A percentile compares a stretch with the other conserved stretches of the same genome.
Conservation (phyloP, 2,797 vertebrate genomes). For the Lindbergichthys nudifrons region DNA sequence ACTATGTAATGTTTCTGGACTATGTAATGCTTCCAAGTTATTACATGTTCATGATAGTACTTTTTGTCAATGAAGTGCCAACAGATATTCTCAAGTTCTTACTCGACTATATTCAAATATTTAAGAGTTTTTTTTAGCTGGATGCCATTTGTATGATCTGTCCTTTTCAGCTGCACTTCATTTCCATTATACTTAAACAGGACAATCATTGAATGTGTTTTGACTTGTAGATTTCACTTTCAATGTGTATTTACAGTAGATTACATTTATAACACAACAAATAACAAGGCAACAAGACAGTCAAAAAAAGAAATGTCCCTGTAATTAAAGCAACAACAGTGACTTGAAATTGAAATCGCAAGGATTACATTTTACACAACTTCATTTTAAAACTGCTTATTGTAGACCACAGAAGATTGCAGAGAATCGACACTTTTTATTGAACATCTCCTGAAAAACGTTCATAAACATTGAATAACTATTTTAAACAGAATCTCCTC, state of each 20-base stretch:
- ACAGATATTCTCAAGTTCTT: background rate
- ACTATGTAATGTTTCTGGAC: background rate
- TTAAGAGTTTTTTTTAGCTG: background rate
- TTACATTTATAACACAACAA: conserved; percentile 8
- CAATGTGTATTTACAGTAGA: conserved; percentile 11
- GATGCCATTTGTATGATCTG: background rate
- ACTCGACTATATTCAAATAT: background rate
- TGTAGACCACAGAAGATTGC: background rate
- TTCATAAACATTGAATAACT: background rate
- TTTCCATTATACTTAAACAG: background rate
- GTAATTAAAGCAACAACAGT: too few species aligned
- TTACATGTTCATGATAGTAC: conserved; percentile 27
- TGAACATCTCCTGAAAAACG: background rate
- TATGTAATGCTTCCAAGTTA: conserved; percentile 6
- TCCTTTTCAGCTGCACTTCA: background rate
- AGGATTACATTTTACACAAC: background rate
- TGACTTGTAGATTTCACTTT: background rate
- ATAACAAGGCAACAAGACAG: too few species aligned
- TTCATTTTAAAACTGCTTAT: too few species aligned
- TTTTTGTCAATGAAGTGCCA: background rate
- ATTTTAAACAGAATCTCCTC: background rate
- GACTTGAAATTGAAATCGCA: background rate
- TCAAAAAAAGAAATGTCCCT: too few species aligned
- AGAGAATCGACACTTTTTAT: conserved; percentile 11
- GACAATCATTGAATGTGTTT: background rate